Evolutionary conservation across 2,797 vertebrate species (phyloP), one percentile per base, ranked within the genome.

Genomic region (Prunella strophiata): DNA sequence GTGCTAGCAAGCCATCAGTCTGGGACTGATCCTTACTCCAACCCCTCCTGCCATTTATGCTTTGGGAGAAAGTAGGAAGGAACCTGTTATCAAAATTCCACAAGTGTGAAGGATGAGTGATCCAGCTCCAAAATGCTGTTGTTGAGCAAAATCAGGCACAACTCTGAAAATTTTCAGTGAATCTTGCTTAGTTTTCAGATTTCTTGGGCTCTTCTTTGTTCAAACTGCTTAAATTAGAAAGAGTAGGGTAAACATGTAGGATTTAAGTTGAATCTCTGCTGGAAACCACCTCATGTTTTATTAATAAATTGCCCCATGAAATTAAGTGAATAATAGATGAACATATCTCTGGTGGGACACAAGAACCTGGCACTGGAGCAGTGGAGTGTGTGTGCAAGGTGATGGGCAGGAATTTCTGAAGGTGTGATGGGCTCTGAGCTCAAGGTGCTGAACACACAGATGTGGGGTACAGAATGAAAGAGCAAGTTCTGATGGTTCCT

Each of bases 201-300:
- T 48, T 70, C 79, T 63, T 38, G 73, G 85, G 80, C 21, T 79
- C 27, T 68, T 67, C 59, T 85, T 71, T 70, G 34, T 66, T 87
- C 68, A 89, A 79, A 79, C 72, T 81, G 77, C 83, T 67, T 70
- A 66, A 92, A 86, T 80, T 68, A 85, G 57, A 74, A 78, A 78
- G 70, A 85, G 61, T 20, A 78, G 70, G 85, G 52, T 57, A 88
- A 95, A 95, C 40, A 59, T 66, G 57, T 36, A 85, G 82, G 38
- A 52, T 82, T 94, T 43, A 74, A 94, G 67, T 23, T 4, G 9
- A 88, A 71, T 73, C 82, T 88, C 68, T 82, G 62, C 71, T 96
- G 86, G 65, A 92, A 95, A 81, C 51, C 52, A 54, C 36, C 59
- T 95, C 22, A 68, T 94, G 45, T 59, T 91, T 92, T 88, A 89